Evolutionary conservation across 2,888 invertebrate genomes (phyloP).

Genomic region (Panopea generosa): DNA sequence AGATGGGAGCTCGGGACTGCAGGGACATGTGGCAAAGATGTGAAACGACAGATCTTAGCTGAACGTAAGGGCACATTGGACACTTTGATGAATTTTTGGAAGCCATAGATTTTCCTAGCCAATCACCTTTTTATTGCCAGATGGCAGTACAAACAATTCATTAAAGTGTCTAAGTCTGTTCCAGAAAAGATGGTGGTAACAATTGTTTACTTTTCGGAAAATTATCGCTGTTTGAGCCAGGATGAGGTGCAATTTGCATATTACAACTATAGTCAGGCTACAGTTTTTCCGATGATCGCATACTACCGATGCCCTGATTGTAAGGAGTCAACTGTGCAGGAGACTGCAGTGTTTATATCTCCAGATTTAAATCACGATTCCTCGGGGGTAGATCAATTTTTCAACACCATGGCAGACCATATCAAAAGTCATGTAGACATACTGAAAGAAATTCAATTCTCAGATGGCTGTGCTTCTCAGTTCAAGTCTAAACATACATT

Average conservation of each 20-base stretch:
- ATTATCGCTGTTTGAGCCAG: slow-evolving; percentile 33
- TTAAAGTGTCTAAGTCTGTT: slow-evolving; percentile 8
- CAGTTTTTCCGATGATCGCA: slow-evolving; percentile 25
- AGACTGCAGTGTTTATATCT: slow-evolving; percentile 33
- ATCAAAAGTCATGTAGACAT: slow-evolving; percentile 12
- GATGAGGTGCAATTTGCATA: slow-evolving; percentile 36
- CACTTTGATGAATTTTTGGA: slow-evolving; percentile 10
- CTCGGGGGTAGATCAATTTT: slow-evolving; percentile 25
- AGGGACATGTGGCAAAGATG: not conserved
- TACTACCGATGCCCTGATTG: slow-evolving; percentile 43
- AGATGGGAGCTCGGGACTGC: slow-evolving; percentile 27
- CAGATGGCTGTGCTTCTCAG: slow-evolving; percentile 37
- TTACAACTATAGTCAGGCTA: slow-evolving; percentile 39
- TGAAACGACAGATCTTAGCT: slow-evolving; percentile 24
- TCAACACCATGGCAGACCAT: slow-evolving; percentile 17
- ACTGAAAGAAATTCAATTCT: slow-evolving; percentile 31
- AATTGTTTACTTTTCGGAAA: slow-evolving; percentile 36
- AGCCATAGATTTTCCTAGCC: slow-evolving; percentile 17
- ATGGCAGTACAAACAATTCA: slow-evolving; percentile 41
- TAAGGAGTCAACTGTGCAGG: slow-evolving; percentile 14
- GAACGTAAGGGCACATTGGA: slow-evolving; percentile 10
- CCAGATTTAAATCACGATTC: slow-evolving; percentile 36
- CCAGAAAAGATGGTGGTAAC: slow-evolving; percentile 29
- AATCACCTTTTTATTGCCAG: slow-evolving; percentile 33
- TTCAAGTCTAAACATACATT: slow-evolving; percentile 47